Evolutionary conservation across 2,797 vertebrate species (phyloP), one percentile per base, ranked within the genome.

Genomic region (Carcharodon carcharias): DNA sequence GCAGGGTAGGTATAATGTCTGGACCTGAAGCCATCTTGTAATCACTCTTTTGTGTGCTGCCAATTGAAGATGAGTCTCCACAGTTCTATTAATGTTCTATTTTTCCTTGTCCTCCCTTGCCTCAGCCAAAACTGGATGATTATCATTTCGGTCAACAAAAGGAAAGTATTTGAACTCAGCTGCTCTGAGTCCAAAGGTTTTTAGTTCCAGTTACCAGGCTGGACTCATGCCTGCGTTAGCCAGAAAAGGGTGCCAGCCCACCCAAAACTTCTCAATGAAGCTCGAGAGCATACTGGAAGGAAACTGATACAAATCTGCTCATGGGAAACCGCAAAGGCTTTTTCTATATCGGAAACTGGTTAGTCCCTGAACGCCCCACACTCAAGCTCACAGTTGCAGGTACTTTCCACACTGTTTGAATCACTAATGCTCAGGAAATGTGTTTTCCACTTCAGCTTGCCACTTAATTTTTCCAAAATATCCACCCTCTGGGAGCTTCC

Each of bases 401-500:
- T 69, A 94, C 92, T 94, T 94, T 94, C 92, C 92, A 94, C 21
- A 67, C 63, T 65, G 40, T 67, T 94, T 67, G 21, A 94, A 69
- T 94, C 63, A 69, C 63, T 94, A 45, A n/a, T 50, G 92, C 63
- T 69, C 65, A 65, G 63, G 61, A 94, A 94, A 94, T 67, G 92
- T 26, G 35, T 67, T 93, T 93, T 93, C 91, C 61, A 93, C 91
- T 93, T 93, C 91, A 93, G 61, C 61, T 65, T 93, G 35, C 88
- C 28, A 61, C 56, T 93, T 93, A 21, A 26, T 58, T 89, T 89
- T 58, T 94, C 65, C 92, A 45, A 65, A 92, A 94, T 45, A 67
- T 94, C 92, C 21, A 45, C 11, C 63, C n/a, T 7, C 58, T 50
- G 35, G 63, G 61, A 94, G n/a, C 69, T 94, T 94, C 63, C 23